phyloP scores from a whole-genome alignment of 2,888 invertebrate genomes.

The Brachypalpus laphriformis region DNA sequence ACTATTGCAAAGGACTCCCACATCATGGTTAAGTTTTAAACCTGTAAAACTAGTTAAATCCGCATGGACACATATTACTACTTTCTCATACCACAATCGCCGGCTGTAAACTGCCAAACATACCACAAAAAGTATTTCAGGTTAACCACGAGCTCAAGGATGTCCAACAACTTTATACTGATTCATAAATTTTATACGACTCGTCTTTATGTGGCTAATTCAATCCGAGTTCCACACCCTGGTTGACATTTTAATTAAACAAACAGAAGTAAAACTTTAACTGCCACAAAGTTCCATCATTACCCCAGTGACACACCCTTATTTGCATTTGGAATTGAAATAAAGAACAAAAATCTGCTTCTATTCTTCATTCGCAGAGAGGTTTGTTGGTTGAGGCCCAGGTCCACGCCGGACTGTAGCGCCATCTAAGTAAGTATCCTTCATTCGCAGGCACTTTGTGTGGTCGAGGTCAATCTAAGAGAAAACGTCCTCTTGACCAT shows the following conservation, averaged over 20 bases:
- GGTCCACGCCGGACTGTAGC: too few species aligned
- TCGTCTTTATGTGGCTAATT: not conserved
- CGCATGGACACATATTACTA: too few species aligned
- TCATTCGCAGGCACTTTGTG: not conserved
- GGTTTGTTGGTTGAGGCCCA: too few species aligned
- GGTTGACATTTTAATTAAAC: slow-evolving; percentile 12
- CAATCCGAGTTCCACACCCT: not conserved
- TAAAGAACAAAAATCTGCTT: not conserved
- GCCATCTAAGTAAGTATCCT: too few species aligned
- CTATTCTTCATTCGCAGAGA: not conserved
- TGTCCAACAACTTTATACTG: too few species aligned
- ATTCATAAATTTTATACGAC: not conserved
- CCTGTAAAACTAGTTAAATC: too few species aligned
- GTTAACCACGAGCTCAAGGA: not conserved
- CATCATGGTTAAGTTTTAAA: too few species aligned
- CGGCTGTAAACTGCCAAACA: too few species aligned
- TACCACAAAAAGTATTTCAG: too few species aligned
- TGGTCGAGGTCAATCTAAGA: not conserved
- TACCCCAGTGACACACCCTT: slow-evolving; percentile 60
- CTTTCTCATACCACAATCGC: too few species aligned
- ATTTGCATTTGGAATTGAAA: slow-evolving; percentile 42
- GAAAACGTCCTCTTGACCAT: slow-evolving; percentile 48
- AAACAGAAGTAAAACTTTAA: slow-evolving; percentile 32
- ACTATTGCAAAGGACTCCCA: too few species aligned
- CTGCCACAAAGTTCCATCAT: slow-evolving; percentile 40